These are phyloP conservation scores for Hipparchia semele DNA, from an alignment of 2,888 invertebrate genomes.

Conservation along the genomic window DNA sequence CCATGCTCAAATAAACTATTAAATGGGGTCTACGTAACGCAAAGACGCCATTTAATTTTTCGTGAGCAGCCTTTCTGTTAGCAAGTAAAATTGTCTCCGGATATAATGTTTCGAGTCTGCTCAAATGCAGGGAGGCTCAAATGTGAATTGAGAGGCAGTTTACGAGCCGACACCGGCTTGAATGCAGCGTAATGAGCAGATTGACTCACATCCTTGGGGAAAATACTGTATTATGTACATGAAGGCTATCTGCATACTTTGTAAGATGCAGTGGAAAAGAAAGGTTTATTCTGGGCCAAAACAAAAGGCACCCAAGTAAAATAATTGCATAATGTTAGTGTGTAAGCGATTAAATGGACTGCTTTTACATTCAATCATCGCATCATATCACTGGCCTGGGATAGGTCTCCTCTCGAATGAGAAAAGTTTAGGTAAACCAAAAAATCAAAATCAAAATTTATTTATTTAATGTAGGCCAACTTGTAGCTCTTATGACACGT, in stretches of 20 bases:
- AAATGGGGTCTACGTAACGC: not conserved
- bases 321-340: too few species aligned
- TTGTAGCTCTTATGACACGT: too few species aligned
- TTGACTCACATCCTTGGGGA: slow-evolving; percentile 46
- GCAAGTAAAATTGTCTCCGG: slow-evolving; percentile 4
- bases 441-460: too few species aligned
- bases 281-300: not conserved
- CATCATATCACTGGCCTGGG: too few species aligned
- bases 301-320: too few species aligned
- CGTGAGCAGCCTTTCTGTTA: not conserved
- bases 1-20: not conserved
- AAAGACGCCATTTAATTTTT: not conserved
- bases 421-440: too few species aligned
- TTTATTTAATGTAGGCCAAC: too few species aligned
- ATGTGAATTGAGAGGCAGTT: slow-evolving; percentile 48
- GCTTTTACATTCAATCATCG: too few species aligned
- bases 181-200: slow-evolving; percentile 47
- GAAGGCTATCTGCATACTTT: not conserved
- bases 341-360: too few species aligned
- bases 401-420: too few species aligned
- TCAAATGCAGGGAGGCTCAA: slow-evolving; percentile 23
- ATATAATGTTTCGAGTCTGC: slow-evolving; percentile 46
- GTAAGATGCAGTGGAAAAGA: not conserved
- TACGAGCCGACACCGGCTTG: slow-evolving; percentile 45
- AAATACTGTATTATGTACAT: slow-evolving; percentile 35